Evolutionary conservation across 2,888 invertebrate genomes (phyloP).

Genomic region (Neoascia interrupta): DNA sequence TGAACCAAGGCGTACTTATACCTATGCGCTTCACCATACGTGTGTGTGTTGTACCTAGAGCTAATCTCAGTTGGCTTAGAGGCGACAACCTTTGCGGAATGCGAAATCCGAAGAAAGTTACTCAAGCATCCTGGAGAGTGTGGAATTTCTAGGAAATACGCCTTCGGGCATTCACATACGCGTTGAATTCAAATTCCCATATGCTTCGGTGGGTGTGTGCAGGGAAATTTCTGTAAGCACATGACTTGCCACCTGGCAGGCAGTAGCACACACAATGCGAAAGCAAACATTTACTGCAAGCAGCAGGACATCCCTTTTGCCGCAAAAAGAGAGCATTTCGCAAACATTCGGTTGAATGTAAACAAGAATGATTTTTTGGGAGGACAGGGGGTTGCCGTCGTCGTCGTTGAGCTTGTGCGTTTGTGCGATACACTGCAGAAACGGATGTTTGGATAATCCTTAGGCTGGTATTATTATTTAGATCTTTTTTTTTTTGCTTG

Average conservation of each 20-base stretch:
- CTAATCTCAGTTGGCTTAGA: constrained; percentile 68
- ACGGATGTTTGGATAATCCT: constrained; percentile 48
- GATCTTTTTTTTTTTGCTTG: constrained; percentile 15
- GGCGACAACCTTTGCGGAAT: constrained; percentile 67
- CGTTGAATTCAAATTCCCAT: constrained; percentile 47
- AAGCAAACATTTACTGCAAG: constrained; percentile 56
- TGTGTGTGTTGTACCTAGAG: constrained; percentile 32
- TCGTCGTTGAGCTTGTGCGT: constrained; percentile 20
- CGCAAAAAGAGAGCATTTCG: constrained; percentile 8
- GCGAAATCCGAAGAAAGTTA: constrained; percentile 60
- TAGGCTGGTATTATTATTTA: constrained; percentile 55
- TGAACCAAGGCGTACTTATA: no score
- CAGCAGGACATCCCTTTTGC: constrained; percentile 51
- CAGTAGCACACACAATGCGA: constrained; percentile 14
- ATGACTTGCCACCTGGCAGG: constrained; percentile 53
- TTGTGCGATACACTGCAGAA: no score
- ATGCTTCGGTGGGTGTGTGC: constrained; percentile 16
- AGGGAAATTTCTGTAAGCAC: constrained; percentile 2
- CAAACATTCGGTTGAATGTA: constrained; percentile 39
- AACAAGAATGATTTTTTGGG: constrained; percentile 38
- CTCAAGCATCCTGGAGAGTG: constrained; percentile 9
- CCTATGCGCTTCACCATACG: no score
- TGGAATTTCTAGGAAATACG: constrained; percentile 23
- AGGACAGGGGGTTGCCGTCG: background rate
- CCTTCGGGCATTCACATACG: constrained; percentile 30